Evolutionary conservation across 2,113 vertebrate genomes (phyloP).

Genomic region (Aptenodytes forsteri): DNA sequence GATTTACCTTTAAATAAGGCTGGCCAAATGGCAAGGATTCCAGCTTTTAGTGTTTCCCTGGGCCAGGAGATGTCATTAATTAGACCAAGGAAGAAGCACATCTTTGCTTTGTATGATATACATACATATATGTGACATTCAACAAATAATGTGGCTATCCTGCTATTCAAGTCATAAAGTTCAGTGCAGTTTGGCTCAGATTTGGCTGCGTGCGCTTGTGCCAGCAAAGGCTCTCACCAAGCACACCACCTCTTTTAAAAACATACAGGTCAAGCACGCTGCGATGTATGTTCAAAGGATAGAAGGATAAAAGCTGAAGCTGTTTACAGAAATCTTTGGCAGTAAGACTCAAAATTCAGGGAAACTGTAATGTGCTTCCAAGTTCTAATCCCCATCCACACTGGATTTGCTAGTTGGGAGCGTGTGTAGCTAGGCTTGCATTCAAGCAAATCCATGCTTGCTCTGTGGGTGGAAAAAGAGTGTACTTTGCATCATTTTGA

Average conservation of each 20-base stretch:
- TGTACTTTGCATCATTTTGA: rapidly evolving
- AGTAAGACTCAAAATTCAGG: not conserved
- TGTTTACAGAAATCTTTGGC: not conserved
- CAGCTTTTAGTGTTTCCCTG: not conserved
- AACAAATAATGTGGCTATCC: too few relatives aligned
- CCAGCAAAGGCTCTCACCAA: not conserved
- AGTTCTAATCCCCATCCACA: not conserved
- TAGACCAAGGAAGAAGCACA: not conserved
- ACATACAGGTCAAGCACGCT: not conserved
- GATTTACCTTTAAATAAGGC: not conserved
- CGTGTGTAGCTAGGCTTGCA: rapidly evolving
- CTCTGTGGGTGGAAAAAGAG: not conserved
- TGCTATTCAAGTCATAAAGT: not conserved
- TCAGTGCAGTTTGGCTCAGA: not conserved
- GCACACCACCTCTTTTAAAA: not conserved
- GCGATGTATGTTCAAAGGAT: not conserved
- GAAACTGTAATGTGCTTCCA: not conserved
- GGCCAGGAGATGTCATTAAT: not conserved
- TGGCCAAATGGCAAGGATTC: not conserved
- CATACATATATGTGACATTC: rapidly evolving
- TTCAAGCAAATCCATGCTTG: not conserved
- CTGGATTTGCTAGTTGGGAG: not conserved
- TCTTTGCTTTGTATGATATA: not conserved
- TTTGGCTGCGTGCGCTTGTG: rapidly evolving
- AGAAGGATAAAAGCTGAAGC: not conserved